phyloP scores from a whole-genome alignment of 2,797 vertebrate species.

The Podarcis siculus region DNA sequence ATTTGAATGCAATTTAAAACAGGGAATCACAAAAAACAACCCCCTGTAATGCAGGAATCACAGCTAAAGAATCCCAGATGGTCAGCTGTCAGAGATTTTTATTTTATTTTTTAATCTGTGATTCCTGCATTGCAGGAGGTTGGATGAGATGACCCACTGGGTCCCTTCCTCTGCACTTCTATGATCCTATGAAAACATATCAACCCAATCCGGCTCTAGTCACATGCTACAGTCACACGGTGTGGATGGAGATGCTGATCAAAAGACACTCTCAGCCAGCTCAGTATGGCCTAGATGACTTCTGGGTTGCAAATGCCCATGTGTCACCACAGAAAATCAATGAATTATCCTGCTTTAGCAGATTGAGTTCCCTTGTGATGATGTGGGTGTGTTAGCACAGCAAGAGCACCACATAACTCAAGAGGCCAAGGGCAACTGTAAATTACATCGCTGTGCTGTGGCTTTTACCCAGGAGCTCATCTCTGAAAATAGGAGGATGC shows the following conservation, averaged over 20 bases:
- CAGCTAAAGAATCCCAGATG: no score
- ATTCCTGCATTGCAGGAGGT: no score
- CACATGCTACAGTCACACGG: background rate
- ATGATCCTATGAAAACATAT: background rate
- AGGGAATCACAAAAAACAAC: background rate
- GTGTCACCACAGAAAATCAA: no score
- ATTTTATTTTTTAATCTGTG: no score
- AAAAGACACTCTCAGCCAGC: background rate
- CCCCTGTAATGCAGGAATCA: no score
- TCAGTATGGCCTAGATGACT: background rate
- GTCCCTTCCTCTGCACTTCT: no score
- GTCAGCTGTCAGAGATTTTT: no score
- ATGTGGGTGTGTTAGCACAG: background rate
- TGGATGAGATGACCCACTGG: no score
- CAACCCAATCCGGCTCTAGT: background rate
- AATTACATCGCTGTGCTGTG: background rate
- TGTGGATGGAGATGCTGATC: background rate
- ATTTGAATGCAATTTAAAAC: background rate
- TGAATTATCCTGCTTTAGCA: background rate
- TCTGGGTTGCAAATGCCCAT: background rate
- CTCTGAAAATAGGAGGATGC: background rate
- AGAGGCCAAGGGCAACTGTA: background rate
- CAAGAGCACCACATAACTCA: conserved; percentile 18
- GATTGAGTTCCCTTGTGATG: background rate
- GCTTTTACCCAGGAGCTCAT: background rate